These are phyloP conservation scores for Apostichopus japonicus DNA, from an alignment of 35 echinoderm and acorn worm species.

Conservation along the genomic window DNA sequence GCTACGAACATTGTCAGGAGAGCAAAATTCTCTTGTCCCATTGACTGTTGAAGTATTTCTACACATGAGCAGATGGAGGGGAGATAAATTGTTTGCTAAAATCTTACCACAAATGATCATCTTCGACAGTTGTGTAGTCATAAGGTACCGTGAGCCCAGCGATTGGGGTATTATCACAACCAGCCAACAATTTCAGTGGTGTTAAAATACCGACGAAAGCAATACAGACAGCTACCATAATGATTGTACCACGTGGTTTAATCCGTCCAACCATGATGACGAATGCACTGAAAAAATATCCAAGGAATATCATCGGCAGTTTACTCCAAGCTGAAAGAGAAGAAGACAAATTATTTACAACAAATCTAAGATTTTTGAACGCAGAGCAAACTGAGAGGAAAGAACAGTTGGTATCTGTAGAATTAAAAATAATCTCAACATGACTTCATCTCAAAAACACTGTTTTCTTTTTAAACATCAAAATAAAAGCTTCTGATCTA, in stretches of 20 bases:
- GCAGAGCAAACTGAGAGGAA: no score
- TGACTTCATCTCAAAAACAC: no score
- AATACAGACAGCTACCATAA: conserved; percentile 27
- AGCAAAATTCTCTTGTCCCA: no score
- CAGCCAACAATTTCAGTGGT: conserved; percentile 2
- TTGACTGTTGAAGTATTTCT: no score
- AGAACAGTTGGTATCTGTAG: no score
- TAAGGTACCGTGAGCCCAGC: conserved; percentile 30
- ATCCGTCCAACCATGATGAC: conserved; percentile 29
- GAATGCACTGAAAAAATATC: conserved; percentile 36
- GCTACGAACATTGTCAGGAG: no score
- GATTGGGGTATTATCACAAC: conserved; percentile 28
- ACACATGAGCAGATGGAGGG: no score
- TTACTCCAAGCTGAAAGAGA: conserved; percentile 26
- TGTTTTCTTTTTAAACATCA: no score
- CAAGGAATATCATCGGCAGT: conserved; percentile 31
- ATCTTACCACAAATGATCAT: conserved; percentile 13
- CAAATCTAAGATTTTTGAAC: no score
- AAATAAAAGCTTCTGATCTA: no score
- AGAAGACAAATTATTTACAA: neutral
- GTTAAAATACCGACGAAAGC: neutral
- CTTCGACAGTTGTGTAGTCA: conserved; percentile 17
- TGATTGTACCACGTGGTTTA: conserved; percentile 40
- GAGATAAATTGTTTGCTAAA: no score
- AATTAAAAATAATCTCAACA: no score